Evolutionary conservation across 64 coral and sea anemone species (phyloP).

Genomic region (Stichodactyla mertensii): DNA sequence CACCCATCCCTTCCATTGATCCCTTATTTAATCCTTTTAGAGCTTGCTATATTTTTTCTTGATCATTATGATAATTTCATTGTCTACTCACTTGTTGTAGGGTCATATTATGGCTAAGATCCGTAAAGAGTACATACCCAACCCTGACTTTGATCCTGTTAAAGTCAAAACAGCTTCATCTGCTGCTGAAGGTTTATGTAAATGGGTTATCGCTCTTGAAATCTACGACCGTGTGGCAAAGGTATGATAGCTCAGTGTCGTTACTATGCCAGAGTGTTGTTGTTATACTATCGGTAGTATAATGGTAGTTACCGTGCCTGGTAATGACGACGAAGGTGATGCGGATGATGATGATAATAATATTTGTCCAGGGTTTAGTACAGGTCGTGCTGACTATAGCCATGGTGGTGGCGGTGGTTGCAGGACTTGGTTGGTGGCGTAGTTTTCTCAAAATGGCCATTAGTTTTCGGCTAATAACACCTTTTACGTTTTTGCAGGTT

Average conservation of each 20-base stretch:
- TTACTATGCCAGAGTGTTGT: too few species aligned
- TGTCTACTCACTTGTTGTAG: slow-evolving; percentile 15
- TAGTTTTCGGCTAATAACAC: too few species aligned
- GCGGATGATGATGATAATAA: too few species aligned
- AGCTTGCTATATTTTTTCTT: background rate
- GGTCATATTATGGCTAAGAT: slow-evolving; percentile 97
- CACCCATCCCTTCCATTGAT: too few species aligned
- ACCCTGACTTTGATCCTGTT: slow-evolving; percentile 93
- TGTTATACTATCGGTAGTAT: too few species aligned
- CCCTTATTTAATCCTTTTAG: background rate
- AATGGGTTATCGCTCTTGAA: slow-evolving; percentile 95
- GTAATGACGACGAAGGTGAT: too few species aligned
- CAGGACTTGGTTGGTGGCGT: background rate
- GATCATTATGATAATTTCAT: background rate
- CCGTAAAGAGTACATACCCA: slow-evolving; percentile 93
- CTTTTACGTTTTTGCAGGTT: slow-evolving; percentile 32
- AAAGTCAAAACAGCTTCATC: slow-evolving; percentile 95
- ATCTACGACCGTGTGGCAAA: slow-evolving; percentile 98
- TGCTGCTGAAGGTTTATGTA: slow-evolving; percentile 93
- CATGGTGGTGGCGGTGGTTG: background rate
- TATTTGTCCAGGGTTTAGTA: background rate
- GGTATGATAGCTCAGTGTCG: slow-evolving; percentile 22
- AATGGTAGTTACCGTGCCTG: too few species aligned
- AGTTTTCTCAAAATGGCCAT: background rate
- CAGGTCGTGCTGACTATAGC: background rate